Base-by-base conservation (phyloP, 2,888 invertebrate species). In the Thymelicus sylvestris region DNA sequence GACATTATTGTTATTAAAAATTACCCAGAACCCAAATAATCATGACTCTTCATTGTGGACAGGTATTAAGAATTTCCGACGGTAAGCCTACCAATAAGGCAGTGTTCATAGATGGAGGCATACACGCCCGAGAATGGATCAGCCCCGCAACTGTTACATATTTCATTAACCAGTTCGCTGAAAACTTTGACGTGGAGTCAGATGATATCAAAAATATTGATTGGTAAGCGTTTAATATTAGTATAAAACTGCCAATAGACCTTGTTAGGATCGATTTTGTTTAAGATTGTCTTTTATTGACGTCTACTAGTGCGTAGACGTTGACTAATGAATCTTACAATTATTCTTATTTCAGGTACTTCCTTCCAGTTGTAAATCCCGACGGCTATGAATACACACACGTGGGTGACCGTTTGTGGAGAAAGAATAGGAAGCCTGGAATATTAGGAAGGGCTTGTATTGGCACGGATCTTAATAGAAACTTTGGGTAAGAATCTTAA, bases 61-160 rank as follows among this genome's bases (percentile, higher is more conserved):
- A 94, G 94, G 77, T 94, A 10, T 76, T 94, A 66, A 93, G 96
- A 76, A 96, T 97, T 75, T 97, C 97, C 12, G 95, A 96, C 80
- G 96, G 96, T 8, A 95, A 95, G 57, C 78, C 94, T 0, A 90
- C 90, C 13, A 96, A 95, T 77, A 96, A 96, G 73, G 96, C 96
- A 0, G 91, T 97, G 38, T 97, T 97, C 95, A 95, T 97, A 69
- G 97, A 97, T 80, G 96, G 96, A 44, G 98, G 98, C 7, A 97
- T 98, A 76, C 98, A 98, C 82, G 98, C 98, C 0, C 95, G 98
- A 50, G 99, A 99, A 94, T 99, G 97, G 97, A 97, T 98, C 77
- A 96, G 97, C 66, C 97, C 97, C 0, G 97, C 98, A 0, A 95
- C 96, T 0, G 97, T 97, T 0, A 96, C 97, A 4, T 97, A 95